Conservation (phyloP, 2,113 vertebrate species). For the Anas platyrhynchos region DNA sequence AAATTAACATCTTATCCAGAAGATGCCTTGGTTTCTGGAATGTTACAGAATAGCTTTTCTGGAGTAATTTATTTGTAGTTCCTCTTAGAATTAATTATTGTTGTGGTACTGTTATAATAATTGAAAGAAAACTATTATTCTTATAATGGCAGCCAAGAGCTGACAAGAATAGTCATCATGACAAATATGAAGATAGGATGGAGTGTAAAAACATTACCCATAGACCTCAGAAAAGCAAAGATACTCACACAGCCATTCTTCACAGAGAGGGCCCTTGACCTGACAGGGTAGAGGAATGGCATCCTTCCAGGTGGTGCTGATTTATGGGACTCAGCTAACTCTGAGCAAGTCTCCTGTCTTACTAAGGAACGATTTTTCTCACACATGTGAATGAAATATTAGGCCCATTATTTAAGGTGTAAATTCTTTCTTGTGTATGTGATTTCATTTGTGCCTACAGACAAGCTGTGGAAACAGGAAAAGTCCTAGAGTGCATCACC, state of each 20-base stretch:
- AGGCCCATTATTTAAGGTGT: neutral
- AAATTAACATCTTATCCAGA: neutral
- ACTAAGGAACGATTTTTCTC: neutral
- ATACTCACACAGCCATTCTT: neutral
- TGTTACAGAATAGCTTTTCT: neutral
- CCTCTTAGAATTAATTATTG: neutral
- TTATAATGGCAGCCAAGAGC: neutral
- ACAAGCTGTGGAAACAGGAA: neutral
- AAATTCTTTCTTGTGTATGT: neutral
- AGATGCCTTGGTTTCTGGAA: neutral
- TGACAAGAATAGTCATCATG: neutral
- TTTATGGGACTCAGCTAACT: neutral
- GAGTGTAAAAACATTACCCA: neutral
- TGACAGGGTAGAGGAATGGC: neutral
- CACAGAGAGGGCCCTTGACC: neutral
- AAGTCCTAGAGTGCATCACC: fast-evolving
- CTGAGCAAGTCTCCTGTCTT: neutral
- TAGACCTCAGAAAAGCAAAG: neutral
- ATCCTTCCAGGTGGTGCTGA: neutral
- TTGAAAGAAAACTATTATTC: neutral
- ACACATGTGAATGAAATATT: neutral
- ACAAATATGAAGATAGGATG: neutral
- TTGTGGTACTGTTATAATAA: neutral
- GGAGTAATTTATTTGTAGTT: neutral
- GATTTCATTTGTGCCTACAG: neutral